These are phyloP conservation scores for Penaeus japonicus DNA, from an alignment of 1,140 invertebrate genomes.

Conservation along the genomic window DNA sequence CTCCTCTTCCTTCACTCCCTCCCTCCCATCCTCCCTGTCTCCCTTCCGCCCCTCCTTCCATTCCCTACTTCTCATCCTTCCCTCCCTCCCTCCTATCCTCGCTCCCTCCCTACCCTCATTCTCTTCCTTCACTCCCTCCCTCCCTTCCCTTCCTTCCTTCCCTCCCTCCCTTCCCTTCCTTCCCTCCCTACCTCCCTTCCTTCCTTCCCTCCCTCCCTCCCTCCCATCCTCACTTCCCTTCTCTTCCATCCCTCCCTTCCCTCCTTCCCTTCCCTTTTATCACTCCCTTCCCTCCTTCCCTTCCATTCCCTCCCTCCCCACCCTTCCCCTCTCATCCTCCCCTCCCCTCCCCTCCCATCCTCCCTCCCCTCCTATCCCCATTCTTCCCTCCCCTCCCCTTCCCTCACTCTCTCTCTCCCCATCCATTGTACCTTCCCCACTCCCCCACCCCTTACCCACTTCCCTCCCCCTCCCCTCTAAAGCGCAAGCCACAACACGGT, in stretches of 20 bases:
- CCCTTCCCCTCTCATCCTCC: background rate
- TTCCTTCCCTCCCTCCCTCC: background rate
- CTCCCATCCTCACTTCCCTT: no score
- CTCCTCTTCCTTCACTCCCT: no score
- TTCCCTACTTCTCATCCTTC: background rate
- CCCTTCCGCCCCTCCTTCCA: background rate
- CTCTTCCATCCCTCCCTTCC: no score
- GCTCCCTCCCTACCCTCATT: background rate
- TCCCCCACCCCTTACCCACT: no score
- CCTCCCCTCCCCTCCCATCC: background rate
- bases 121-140: background rate
- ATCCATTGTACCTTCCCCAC: background rate
- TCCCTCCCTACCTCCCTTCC: background rate
- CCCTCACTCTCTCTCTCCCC: background rate
- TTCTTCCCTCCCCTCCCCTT: background rate
- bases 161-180: background rate
- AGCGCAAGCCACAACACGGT: no score
- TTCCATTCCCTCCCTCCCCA: background rate
- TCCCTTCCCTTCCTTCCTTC: background rate
- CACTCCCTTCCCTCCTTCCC: background rate
- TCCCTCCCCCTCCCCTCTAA: background rate
- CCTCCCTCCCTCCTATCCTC: background rate
- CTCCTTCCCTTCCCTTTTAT: background rate
- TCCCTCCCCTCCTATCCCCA: background rate
- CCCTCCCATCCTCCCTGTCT: background rate